Evolutionary conservation across 2,113 vertebrate genomes (phyloP).

Genomic region (Nycticryphes semicollaris): DNA sequence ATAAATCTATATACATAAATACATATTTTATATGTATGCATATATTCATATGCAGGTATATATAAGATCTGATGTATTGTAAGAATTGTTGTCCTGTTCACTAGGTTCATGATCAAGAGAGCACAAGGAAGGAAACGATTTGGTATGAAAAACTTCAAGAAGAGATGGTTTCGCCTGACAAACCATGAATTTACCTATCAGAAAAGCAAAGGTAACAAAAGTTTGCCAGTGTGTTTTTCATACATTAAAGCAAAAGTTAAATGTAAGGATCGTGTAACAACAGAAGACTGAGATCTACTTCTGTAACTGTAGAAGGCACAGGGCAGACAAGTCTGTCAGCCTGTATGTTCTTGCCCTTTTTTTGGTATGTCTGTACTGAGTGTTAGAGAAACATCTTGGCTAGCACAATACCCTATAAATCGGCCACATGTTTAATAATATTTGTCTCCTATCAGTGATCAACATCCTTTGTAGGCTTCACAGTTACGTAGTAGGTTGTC

Average conservation of each 20-base stretch:
- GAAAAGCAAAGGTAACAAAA: constrained; percentile 90
- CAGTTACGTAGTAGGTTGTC: neutral
- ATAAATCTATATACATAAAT: neutral
- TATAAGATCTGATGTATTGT: neutral
- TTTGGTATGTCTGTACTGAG: neutral
- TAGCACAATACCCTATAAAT: neutral
- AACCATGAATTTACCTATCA: constrained; percentile 99
- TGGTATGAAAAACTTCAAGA: constrained; percentile 99
- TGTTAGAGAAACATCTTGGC: neutral
- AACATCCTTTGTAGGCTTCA: neutral
- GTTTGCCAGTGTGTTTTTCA: neutral
- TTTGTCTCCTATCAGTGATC: neutral
- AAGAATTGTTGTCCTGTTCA: neutral
- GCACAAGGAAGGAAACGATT: constrained; percentile 97
- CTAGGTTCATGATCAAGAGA: constrained; percentile 97
- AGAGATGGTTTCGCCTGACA: constrained; percentile 96
- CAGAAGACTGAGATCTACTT: neutral
- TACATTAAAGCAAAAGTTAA: neutral
- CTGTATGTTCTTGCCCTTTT: neutral
- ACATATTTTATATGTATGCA: neutral
- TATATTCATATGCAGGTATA: neutral
- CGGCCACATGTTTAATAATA: neutral
- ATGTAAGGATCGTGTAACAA: neutral
- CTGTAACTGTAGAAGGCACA: neutral
- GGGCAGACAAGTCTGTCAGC: neutral